Percentiles rank a stretch among this genome's conserved stretches.
phyloP scores from a whole-genome alignment of 2,888 invertebrate species.

The Parnassius apollo region DNA sequence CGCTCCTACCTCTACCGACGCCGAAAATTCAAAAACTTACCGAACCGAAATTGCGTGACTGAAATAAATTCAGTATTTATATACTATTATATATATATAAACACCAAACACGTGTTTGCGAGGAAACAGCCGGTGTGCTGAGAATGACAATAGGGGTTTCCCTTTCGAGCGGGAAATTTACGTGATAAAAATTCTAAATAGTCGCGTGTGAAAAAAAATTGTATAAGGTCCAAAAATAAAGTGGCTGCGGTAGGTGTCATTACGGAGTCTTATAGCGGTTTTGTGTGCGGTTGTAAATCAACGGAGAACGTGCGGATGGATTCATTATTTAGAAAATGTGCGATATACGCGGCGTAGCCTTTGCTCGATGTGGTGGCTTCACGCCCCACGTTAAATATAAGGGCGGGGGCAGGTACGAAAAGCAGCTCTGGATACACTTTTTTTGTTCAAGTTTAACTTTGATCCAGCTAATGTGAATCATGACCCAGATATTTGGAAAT shows the following conservation, averaged over 20 bases:
- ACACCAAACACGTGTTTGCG: constrained; percentile 72
- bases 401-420: constrained; percentile 7
- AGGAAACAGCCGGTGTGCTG: constrained; percentile 67
- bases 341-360: constrained; percentile 33
- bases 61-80: constrained; percentile 55
- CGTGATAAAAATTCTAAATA: constrained; percentile 78
- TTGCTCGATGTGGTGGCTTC: constrained; percentile 15
- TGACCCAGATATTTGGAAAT: too few species aligned
- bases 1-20: constrained; percentile 43
- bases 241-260: constrained; percentile 77
- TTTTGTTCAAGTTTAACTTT: constrained; percentile 2
- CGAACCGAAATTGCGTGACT: constrained; percentile 72
- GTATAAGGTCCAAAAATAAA: constrained; percentile 72
- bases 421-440: constrained; percentile 11
- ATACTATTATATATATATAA: constrained; percentile 48
- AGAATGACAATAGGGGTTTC: constrained; percentile 78
- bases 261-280: constrained; percentile 69
- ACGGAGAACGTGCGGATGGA: constrained; percentile 69
- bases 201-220: constrained; percentile 76
- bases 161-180: constrained; percentile 79
- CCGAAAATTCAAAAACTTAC: constrained; percentile 60
- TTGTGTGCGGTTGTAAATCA: constrained; percentile 70
- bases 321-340: constrained; percentile 70
- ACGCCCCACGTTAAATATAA: constrained; percentile 12
- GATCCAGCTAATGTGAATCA: too few species aligned